These are phyloP conservation scores for Anagrus nilaparvatae DNA, from an alignment of 1,140 invertebrate species.

Conservation along the genomic window DNA sequence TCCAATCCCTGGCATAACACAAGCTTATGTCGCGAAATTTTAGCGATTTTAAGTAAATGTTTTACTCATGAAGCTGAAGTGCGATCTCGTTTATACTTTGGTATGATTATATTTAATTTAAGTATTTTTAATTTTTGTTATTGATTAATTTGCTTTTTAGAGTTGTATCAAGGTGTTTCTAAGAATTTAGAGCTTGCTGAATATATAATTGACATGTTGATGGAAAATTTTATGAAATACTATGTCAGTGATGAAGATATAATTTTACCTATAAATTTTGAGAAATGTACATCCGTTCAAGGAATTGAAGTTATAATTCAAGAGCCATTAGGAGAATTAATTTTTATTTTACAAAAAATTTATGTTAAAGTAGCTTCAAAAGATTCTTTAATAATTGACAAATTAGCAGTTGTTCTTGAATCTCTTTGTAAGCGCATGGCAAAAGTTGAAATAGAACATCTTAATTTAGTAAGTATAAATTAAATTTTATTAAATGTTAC, in stretches of 20 bases:
- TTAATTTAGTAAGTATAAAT: conserved; percentile 34
- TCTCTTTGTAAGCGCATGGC: conserved; percentile 33
- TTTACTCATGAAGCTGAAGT: conserved; percentile 49
- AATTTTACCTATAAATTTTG: conserved; percentile 32
- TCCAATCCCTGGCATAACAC: conserved; percentile 38
- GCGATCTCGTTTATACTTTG: conserved; percentile 44
- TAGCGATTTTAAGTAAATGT: conserved; percentile 48
- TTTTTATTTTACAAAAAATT: conserved; percentile 34
- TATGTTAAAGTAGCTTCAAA: conserved; percentile 24
- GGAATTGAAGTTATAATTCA: conserved; percentile 30
- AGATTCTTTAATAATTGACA: conserved; percentile 19
- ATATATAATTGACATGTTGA: conserved; percentile 38
- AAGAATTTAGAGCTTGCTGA: conserved; percentile 41
- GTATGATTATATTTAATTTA: conserved; percentile 30
- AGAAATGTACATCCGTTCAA: conserved; percentile 38
- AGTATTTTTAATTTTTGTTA: conserved; percentile 4
- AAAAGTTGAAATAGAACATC: conserved; percentile 28
- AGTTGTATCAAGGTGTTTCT: conserved; percentile 34
- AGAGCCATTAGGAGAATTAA: conserved; percentile 35
- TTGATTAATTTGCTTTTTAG: conserved; percentile 3
- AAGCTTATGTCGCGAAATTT: conserved; percentile 48
- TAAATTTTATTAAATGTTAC: conserved; percentile 10
- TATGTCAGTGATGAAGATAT: conserved; percentile 33
- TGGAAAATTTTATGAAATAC: conserved; percentile 42
- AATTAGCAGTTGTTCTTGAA: conserved; percentile 28